Conservation (phyloP, 2,888 invertebrate genomes). For the Hymenopus coronatus region DNA sequence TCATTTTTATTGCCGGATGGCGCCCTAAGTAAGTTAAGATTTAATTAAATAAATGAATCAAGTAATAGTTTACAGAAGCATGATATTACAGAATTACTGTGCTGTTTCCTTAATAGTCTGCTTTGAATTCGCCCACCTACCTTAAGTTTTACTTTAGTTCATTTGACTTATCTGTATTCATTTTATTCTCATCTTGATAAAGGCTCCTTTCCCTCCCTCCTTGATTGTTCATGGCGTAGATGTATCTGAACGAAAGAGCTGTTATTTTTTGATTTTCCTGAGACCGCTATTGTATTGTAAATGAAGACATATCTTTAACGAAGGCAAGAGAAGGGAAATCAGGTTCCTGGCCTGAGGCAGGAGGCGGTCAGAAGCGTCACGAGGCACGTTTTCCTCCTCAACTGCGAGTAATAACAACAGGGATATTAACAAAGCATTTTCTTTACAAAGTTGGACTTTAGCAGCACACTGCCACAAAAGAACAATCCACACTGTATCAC, state of each 20-base stretch:
- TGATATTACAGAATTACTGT: no score
- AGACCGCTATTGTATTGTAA: neutral
- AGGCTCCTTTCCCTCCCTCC: no score
- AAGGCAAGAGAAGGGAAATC: constrained; percentile 13
- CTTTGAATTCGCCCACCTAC: no score
- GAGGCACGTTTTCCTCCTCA: neutral
- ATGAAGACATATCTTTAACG: constrained; percentile 12
- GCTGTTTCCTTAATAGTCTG: no score
- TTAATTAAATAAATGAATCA: no score
- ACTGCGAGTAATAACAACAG: neutral
- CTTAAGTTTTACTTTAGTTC: no score
- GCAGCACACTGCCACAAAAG: neutral
- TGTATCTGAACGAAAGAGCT: neutral
- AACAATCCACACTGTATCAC: neutral
- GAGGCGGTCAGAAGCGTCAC: neutral
- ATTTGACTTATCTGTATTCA: no score
- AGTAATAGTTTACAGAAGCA: no score
- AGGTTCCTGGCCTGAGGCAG: neutral
- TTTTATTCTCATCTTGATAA: no score
- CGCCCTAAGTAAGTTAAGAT: no score
- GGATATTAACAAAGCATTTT: neutral
- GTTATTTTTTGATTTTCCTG: neutral
- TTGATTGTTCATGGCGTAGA: neutral
- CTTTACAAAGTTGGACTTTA: neutral
- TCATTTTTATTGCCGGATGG: no score